A percentile compares a stretch with the other conserved stretches of the same genome.
phyloP scores from a whole-genome alignment of 92 coral and sea anemone species.

The Paramuricea clavata region DNA sequence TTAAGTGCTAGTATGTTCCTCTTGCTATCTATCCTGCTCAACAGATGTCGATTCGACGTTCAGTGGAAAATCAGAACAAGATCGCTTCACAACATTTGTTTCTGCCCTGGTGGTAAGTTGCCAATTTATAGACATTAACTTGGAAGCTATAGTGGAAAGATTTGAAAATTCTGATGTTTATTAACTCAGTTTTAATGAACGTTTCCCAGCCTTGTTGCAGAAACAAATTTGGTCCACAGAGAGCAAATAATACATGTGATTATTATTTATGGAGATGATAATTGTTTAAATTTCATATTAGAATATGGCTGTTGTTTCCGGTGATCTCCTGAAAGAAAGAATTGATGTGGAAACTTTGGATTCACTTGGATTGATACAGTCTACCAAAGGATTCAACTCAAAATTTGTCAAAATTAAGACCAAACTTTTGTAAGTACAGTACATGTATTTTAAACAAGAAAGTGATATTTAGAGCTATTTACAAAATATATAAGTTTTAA shows the following conservation, averaged over 20 bases:
- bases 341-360: constrained; percentile 95
- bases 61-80: constrained; percentile 84
- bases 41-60: constrained; percentile 98
- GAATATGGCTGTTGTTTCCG: constrained; percentile 75
- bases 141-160: too few relatives aligned
- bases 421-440: constrained; percentile 84
- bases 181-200: too few relatives aligned
- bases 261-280: background rate
- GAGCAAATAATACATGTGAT: too few relatives aligned
- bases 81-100: constrained; percentile 86
- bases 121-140: too few relatives aligned
- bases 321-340: constrained; percentile 92
- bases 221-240: too few relatives aligned
- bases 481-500: too few relatives aligned
- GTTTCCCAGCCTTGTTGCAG: too few relatives aligned
- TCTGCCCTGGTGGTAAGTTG: constrained; percentile 86
- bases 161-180: too few relatives aligned
- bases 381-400: constrained; percentile 85
- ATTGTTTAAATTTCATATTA: background rate
- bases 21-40: constrained; percentile 84
- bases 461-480: too few relatives aligned
- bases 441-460: too few relatives aligned
- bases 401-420: constrained; percentile 97
- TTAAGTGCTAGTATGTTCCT: constrained; percentile 77
- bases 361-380: constrained; percentile 87